Evolutionary conservation across 2,113 vertebrate species (phyloP), one percentile per base, ranked within the genome.

Genomic region (Syngnathus scovelli): DNA sequence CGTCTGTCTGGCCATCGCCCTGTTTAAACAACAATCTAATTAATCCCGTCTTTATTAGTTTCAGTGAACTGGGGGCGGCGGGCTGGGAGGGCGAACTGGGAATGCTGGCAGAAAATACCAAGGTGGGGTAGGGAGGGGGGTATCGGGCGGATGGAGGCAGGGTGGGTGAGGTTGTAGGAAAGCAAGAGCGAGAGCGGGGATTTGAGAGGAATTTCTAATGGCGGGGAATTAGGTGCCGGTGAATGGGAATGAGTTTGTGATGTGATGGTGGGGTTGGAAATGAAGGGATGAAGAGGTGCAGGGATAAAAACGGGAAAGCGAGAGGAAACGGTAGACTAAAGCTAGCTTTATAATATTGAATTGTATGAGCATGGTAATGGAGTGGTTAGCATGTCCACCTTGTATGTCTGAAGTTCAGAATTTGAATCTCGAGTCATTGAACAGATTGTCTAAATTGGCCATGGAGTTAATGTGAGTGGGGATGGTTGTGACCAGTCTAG

Each of bases 1-100:
- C 93, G 92, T 92, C 92, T 92, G 92, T 92, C 92, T 93, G 90
- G 90, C 88, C 90, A 90, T 92, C 77, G 88, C 89, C 90, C 92
- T 94, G 93, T 94, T 94, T 93, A 94, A 94, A 93, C 93, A 94
- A 93, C 92, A 93, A 92, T 92, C 92, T 94, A 94, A 94, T 94
- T 94, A 94, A 94, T 94, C 93, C 93, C 87, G 85, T 91, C 93
- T 94, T 94, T 94, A 94, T 94, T 94, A 92, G 93, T 94, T 94
- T 94, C 92, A 86, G 90, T 91, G 90, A 91, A 91, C 87, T 87
- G 87, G 77, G 61, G 84, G 82, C 83, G 88, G 83, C 81, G 85
- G 88, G 86, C 84, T 83, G 79, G 89, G 88, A 86, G 89, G 87
- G 82, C 79, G 66, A 86, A 89, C 79, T 84, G 90, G 89, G 90